Percentiles rank a stretch among this genome's conserved stretches.
phyloP scores from a whole-genome alignment of 2,113 vertebrate species.

The Propithecus coquereli region DNA sequence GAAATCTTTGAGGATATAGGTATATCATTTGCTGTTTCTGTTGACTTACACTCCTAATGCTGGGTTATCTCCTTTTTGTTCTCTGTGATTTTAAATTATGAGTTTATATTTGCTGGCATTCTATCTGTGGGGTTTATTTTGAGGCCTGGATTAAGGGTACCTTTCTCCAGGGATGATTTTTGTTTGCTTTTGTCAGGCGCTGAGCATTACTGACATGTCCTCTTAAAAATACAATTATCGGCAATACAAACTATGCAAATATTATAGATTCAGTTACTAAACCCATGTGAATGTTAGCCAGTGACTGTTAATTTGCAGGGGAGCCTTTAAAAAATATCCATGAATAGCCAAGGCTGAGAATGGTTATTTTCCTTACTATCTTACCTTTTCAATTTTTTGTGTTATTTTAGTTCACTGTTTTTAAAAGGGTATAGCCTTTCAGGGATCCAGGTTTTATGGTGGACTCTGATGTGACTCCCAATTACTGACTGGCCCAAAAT shows the following conservation, averaged over 20 bases:
- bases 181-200: not conserved
- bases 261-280: not conserved
- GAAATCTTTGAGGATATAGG: not conserved
- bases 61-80: not conserved
- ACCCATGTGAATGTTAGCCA: not conserved
- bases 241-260: not conserved
- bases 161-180: not conserved
- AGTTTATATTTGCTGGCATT: not conserved
- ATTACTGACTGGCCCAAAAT: not conserved
- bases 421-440: not conserved
- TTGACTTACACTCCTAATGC: not conserved
- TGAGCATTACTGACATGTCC: not conserved
- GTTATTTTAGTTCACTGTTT: not conserved
- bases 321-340: not conserved
- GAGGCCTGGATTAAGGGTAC: not conserved
- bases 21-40: not conserved
- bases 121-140: not conserved
- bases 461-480: not conserved
- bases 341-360: not conserved
- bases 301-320: not conserved
- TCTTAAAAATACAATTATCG: not conserved
- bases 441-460: not conserved
- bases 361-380: not conserved
- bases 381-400: not conserved
- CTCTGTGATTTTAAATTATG: not conserved